Base-by-base conservation (phyloP, 64 coral and sea anemone species). In the Stichodactyla helianthus region DNA sequence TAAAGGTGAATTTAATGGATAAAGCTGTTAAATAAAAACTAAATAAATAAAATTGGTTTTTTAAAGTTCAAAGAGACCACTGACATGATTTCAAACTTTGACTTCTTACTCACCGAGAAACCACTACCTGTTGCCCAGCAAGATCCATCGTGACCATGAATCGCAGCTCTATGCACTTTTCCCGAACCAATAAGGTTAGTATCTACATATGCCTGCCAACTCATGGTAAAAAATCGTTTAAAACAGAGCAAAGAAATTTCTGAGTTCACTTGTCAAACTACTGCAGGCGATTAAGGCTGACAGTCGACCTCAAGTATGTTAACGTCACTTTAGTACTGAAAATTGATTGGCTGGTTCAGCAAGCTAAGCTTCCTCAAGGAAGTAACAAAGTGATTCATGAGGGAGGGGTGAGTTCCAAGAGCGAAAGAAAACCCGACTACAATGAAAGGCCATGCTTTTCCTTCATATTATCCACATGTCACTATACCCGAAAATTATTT, bases 141-240 rank as follows among this genome's bases (percentile, higher is more conserved):
- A 65, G 77, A 71, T 11, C 90, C 85, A 63, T 92, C 90, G 53
- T 85, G 79, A 17, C 90, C 90, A 78, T 82, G 71, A 57, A 92
- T 92, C 5, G 78, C 85, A 52, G 90, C 90, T 56, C 61, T 86
- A n/a, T 92, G 90, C 68, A 92, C 90, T 71, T 82, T 82, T 82
- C 90, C 90, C 6, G 85, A 77, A 58, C 90, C 90, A 15, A 92
- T 19, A 22, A 92, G 84, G 78, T 87, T 92, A 19, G 55, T 86
- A 70, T 92, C 90, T 52, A 92, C 90, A 44, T 92, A 92, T 23
- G 50, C 79, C 82, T 92, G 90, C 90, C 90, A 92, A 8, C 81
- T 85, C 90, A 92, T 92, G 6, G n/a, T 79, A 58, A 16, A 79
- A 61, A 13, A 52, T 22, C 15, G 17, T 31, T 63, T 77, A 84